Base-by-base conservation (phyloP, 2,797 vertebrate genomes). In the Enteromius paludinosus region DNA sequence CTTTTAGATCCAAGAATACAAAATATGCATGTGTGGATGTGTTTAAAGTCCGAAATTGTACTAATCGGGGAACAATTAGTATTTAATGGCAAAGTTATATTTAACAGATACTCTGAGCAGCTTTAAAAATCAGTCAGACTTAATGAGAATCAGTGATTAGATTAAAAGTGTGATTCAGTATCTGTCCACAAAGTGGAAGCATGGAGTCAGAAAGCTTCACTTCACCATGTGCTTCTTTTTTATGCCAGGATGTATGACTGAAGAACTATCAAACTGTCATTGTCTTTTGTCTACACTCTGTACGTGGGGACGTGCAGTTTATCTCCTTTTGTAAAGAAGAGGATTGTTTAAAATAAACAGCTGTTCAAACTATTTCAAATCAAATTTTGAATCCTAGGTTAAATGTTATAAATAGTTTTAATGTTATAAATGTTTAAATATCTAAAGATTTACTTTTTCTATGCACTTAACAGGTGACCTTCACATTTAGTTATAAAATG, bases 171-270 rank as follows among this genome's bases (percentile, higher is more conserved):
- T 71, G 72, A 83, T 88, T 80, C 81, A 23, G 64, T 6, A 12
- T 89, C 41, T 83, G 82, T 61, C 94, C 95, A 94, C 93, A 82
- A 86, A 93, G 94, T 89, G 95, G 94, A 93, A 96, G 94, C 90
- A 88, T 93, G 84, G 80, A 93, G 88, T 91, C 89, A 92, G 89
- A 87, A 79, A 90, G 90, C 59, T 9, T 20, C 78, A 74, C 61
- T 70, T 52, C 45, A 33, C 17, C 4, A 54, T 76, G 54, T 74
- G 66, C 2, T 59, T 30, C 65, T 81, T 25, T 23, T 43, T 20
- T 20, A 23, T 54, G 71, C 17, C 25, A 15, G 12, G 17, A 28
- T 41, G 43, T 15, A 74, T 83, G 69, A 87, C 71, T 35, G 73
- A 84, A 83, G 86, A 86, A 85, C 87, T 90, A 90, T 91, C 86